Percentiles rank a stretch among this genome's conserved stretches.
phyloP scores from a whole-genome alignment of 2,797 vertebrate genomes.

The Jordanella pulchra region DNA sequence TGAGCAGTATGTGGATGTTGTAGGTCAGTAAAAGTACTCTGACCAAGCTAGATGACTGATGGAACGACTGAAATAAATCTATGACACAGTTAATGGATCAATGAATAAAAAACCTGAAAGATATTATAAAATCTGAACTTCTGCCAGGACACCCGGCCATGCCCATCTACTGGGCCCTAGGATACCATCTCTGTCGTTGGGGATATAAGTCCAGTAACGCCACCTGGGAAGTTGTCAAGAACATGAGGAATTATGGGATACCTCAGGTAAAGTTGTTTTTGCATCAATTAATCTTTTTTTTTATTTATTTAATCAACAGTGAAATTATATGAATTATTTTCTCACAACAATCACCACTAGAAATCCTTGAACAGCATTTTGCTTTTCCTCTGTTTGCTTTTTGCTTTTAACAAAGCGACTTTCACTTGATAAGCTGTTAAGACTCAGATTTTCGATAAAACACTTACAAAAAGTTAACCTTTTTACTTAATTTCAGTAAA shows the following conservation, averaged over 20 bases:
- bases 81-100: too few relatives aligned
- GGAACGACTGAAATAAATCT: too few relatives aligned
- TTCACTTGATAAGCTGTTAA: neutral
- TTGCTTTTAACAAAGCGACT: neutral
- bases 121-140: too few relatives aligned
- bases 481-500: neutral
- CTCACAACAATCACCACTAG: neutral
- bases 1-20: constrained; percentile 87
- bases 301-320: neutral
- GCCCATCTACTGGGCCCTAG: constrained; percentile 88
- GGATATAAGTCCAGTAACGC: constrained; percentile 83
- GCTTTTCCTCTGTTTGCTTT: neutral
- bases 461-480: neutral
- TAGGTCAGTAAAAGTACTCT: constrained; percentile 79
- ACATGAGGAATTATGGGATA: constrained; percentile 84
- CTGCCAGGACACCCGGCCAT: constrained; percentile 82
- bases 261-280: constrained; percentile 81
- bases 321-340: neutral
- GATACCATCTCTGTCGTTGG: constrained; percentile 93
- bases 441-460: neutral
- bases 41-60: neutral
- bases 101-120: too few relatives aligned
- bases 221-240: constrained; percentile 84
- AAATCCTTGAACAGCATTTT: neutral
- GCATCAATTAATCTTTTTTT: neutral